Percentiles rank a stretch among this genome's conserved stretches.
Conservation (phyloP, 2,113 vertebrate species). For the Stegostoma tigrinum region DNA sequence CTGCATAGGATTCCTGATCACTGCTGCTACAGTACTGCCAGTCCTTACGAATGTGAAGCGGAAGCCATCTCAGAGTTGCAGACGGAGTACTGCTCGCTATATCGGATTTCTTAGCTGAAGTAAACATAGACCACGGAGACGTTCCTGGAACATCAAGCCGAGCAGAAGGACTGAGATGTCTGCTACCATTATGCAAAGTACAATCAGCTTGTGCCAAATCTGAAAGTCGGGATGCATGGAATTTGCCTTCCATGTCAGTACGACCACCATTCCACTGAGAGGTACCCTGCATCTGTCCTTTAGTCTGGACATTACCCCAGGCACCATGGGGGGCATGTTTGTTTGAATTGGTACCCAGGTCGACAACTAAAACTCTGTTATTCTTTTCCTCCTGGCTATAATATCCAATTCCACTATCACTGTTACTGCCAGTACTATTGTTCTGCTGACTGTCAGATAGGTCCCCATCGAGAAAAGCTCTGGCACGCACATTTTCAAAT, state of each 20-base stretch:
- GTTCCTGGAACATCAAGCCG: constrained; percentile 62
- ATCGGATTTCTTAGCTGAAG: constrained; percentile 61
- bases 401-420: constrained; percentile 91
- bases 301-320: constrained; percentile 65
- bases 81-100: constrained; percentile 45
- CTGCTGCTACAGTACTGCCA: constrained; percentile 79
- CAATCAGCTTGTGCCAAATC: constrained; percentile 67
- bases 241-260: constrained; percentile 58
- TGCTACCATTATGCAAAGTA: constrained; percentile 54
- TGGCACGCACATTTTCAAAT: constrained; percentile 83
- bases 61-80: constrained; percentile 75
- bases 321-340: constrained; percentile 61
- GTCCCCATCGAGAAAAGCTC: constrained; percentile 84
- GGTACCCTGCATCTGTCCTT: constrained; percentile 58
- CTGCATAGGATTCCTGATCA: constrained; percentile 92
- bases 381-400: constrained; percentile 85
- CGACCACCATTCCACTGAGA: constrained; percentile 72
- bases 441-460: constrained; percentile 77
- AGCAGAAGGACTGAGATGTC: constrained; percentile 57
- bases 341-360: constrained; percentile 70
- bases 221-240: constrained; percentile 50
- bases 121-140: constrained; percentile 59
- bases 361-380: constrained; percentile 81
- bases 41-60: constrained; percentile 81
- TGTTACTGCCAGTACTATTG: constrained; percentile 91